These are phyloP conservation scores for Stenopsyche tienmushanensis DNA, from an alignment of 1,140 invertebrate genomes.

Conservation along the genomic window DNA sequence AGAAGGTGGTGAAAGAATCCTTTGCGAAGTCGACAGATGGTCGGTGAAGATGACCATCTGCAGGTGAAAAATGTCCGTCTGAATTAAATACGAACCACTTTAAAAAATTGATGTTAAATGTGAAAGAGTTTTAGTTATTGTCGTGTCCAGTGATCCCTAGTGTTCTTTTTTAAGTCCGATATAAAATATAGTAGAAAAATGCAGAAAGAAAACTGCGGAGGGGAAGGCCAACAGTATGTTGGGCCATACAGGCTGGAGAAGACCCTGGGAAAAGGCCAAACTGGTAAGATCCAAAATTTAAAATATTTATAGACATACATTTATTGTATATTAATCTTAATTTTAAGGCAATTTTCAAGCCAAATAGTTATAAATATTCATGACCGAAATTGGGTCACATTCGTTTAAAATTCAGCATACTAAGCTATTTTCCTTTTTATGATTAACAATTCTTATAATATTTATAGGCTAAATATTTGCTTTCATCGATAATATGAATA, in stretches of 20 bases:
- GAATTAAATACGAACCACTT: background rate
- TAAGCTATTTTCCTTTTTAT: too few relatives aligned
- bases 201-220: conserved; percentile 53
- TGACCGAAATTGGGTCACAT: background rate
- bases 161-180: background rate
- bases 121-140: background rate
- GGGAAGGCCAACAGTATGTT: conserved; percentile 84
- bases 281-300: too few relatives aligned
- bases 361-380: too few relatives aligned
- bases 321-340: too few relatives aligned
- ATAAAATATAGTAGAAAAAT: conserved; percentile 43
- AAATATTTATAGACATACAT: too few relatives aligned
- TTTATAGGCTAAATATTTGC: too few relatives aligned
- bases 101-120: background rate
- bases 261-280: conserved; percentile 98
- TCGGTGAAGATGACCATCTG: conserved; percentile 22
- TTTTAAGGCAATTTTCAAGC: too few relatives aligned
- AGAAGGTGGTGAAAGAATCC: conserved; percentile 2
- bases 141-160: background rate
- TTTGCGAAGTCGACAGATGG: conserved; percentile 16
- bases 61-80: conserved; percentile 14
- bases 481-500: too few relatives aligned
- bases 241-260: conserved; percentile 98
- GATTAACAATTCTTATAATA: too few relatives aligned
- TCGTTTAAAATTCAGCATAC: too few relatives aligned